These are phyloP conservation scores for Drosophila limbata DNA, from an alignment of 2,888 invertebrate species.

Conservation along the genomic window DNA sequence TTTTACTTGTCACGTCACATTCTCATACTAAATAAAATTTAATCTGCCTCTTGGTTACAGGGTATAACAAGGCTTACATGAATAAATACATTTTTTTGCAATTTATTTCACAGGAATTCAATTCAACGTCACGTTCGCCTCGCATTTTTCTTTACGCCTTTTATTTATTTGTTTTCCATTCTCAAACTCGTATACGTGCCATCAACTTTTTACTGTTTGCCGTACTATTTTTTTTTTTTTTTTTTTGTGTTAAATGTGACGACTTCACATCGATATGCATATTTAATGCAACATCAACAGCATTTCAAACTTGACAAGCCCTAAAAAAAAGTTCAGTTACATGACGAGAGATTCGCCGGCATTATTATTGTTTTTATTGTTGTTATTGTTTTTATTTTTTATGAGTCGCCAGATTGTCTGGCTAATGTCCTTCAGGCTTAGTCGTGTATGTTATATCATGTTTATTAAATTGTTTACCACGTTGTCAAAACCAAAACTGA, in stretches of 20 bases:
- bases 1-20: background rate
- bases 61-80: constrained; percentile 7
- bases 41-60: background rate
- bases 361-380: background rate
- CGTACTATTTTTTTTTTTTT: constrained; percentile 7
- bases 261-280: constrained; percentile 34
- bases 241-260: constrained; percentile 23
- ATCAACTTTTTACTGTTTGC: constrained; percentile 42
- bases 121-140: constrained; percentile 72
- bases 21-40: too few relatives aligned
- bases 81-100: constrained; percentile 4
- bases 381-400: background rate
- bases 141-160: constrained; percentile 50
- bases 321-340: constrained; percentile 13
- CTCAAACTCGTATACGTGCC: constrained; percentile 56
- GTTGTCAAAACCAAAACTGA: constrained; percentile 27
- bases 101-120: constrained; percentile 64
- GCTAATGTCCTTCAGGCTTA: constrained; percentile 35
- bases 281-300: constrained; percentile 45
- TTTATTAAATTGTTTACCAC: constrained; percentile 38
- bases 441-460: constrained; percentile 13
- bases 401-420: constrained; percentile 27
- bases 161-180: constrained; percentile 36
- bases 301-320: constrained; percentile 34
- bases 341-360: constrained; percentile 24